Base-by-base conservation (phyloP, 2,797 vertebrate species). In the Muscicapa comitata region DNA sequence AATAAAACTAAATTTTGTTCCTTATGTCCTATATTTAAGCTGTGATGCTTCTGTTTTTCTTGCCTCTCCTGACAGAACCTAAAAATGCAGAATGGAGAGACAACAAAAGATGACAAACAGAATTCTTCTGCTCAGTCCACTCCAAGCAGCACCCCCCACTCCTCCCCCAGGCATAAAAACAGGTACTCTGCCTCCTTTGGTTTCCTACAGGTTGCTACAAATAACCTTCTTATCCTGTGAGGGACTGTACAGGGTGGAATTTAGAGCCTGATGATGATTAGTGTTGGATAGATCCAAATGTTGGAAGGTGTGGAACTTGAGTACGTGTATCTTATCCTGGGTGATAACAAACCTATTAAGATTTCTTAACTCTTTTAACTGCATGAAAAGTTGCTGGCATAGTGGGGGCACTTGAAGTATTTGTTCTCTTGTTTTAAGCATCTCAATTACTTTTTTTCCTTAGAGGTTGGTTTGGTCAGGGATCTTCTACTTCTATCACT, bases 391-490 rank as follows among this genome's bases (percentile, higher is more conserved):
- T 51, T 88, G 29, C 28, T 81, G 75, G 11, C 11, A 24, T 31
- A 13, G 50, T 72, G 47, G 8, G 14, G 33, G 24, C 29, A 38
- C 25, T 53, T 88, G 42, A 77, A 79, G 13, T 82, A 37, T 35
- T 89, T 85, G 29, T 40, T 86, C 6, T 71, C 3, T 2, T 55
- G 35, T 68, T 91, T 47, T 59, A 10, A 78, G 21, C 9, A 25
- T 58, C 11, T 91, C 25, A 24, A 1, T 82, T 2, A 20, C 58
- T 31, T 35, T 71, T 90, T 62, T 71, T 20, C 74, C 76, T 20
- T 89, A 98, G 98, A 88, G 87, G 97, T 31, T 98, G 98, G 98
- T 98, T 98, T 83, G 86, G 96, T 90, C 97, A 97, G n/a, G 97
- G 97, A 47, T 94, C 97, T 10, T 97, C 97, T 45, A 7, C 93